phyloP scores from a whole-genome alignment of 2,797 vertebrate species.

The Galaxias olidus region DNA sequence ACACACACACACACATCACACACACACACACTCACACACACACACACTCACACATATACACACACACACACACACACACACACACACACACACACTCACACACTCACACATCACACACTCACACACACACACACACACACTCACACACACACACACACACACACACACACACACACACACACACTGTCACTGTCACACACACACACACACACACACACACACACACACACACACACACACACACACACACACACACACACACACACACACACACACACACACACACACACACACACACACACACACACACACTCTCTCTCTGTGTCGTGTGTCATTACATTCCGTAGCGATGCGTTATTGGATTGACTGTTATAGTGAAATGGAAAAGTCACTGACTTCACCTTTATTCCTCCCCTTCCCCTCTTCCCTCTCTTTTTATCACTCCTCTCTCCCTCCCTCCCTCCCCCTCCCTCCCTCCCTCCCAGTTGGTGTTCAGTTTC shows the following conservation, averaged over 20 bases:
- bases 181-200: background rate
- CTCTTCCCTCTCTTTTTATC: background rate
- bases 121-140: background rate
- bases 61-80: background rate
- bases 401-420: background rate
- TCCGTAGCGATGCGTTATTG: too few relatives aligned
- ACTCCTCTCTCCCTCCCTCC: too few relatives aligned
- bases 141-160: background rate
- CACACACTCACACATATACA: background rate
- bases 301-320: background rate
- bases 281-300: background rate
- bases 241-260: background rate
- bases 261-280: background rate
- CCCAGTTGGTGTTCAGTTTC: constrained; percentile 92
- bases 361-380: background rate
- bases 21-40: background rate
- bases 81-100: background rate
- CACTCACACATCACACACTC: background rate
- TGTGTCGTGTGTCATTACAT: too few relatives aligned
- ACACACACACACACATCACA: background rate
- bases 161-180: background rate
- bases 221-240: background rate
- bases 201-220: background rate
- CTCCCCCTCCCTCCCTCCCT: background rate
- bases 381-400: too few relatives aligned